Percentiles rank a stretch among this genome's conserved stretches.
Evolutionary conservation across 2,888 invertebrate species (phyloP).

Genomic region (Fragum whitleyi): DNA sequence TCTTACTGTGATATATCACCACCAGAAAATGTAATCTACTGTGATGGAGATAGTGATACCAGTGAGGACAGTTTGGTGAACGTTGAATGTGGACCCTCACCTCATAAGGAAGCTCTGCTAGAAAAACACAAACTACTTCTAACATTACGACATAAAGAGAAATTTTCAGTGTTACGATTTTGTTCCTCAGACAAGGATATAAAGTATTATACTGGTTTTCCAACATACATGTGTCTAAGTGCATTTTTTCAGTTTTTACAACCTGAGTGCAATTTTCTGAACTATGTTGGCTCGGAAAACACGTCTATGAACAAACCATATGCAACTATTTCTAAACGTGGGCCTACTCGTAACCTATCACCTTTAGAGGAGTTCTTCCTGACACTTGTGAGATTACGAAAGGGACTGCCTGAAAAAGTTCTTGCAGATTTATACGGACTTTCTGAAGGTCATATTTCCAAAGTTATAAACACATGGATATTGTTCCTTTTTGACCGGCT

Average conservation of each 20-base stretch:
- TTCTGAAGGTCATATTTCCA: constrained; percentile 15
- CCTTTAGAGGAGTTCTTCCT: constrained; percentile 38
- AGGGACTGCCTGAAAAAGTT: constrained; percentile 25
- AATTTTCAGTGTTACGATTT: neutral
- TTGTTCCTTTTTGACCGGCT: neutral
- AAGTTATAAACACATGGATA: neutral
- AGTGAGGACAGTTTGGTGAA: constrained; percentile 31
- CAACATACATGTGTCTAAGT: neutral
- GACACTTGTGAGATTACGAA: constrained; percentile 21
- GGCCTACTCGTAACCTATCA: neutral
- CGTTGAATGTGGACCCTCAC: constrained; percentile 25
- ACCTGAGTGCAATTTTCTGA: neutral
- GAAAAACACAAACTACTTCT: neutral
- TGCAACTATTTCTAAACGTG: neutral
- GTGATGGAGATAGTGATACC: too few species aligned
- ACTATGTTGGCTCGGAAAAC: neutral
- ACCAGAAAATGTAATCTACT: too few species aligned
- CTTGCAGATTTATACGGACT: constrained; percentile 29
- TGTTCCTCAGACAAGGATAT: neutral
- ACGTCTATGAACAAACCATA: neutral
- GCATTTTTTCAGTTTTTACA: neutral
- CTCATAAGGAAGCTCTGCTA: neutral
- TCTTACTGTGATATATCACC: too few species aligned
- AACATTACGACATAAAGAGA: neutral
- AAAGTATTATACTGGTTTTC: neutral